Evolutionary conservation across 2,113 vertebrate species (phyloP).

Genomic region (Nannobrachium achirus): DNA sequence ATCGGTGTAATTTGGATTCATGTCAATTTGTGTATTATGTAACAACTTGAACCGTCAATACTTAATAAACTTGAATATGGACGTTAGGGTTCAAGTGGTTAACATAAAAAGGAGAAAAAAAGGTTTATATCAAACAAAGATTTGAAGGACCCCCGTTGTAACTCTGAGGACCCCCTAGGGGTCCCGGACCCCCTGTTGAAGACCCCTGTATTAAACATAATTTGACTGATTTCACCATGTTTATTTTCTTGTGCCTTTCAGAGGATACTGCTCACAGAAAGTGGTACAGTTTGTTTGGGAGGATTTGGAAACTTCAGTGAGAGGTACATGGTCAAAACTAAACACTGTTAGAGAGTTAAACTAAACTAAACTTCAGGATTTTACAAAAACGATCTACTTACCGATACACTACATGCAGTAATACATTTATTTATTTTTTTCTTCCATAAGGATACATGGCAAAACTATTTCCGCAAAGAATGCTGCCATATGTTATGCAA

Average conservation of each 20-base stretch:
- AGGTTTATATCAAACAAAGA: too few species aligned
- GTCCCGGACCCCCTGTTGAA: too few species aligned
- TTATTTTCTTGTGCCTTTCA: conserved; percentile 10
- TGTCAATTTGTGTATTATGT: too few species aligned
- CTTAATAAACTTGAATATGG: too few species aligned
- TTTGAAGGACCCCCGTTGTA: too few species aligned
- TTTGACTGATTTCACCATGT: not conserved
- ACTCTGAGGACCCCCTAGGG: too few species aligned
- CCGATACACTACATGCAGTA: too few species aligned
- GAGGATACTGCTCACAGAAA: conserved; percentile 89
- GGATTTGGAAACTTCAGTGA: conserved; percentile 87
- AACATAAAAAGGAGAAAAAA: too few species aligned
- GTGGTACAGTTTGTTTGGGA: conserved; percentile 85
- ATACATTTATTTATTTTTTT: not conserved
- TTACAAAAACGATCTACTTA: too few species aligned
- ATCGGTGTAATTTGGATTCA: too few species aligned
- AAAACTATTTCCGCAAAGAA: conserved; percentile 75
- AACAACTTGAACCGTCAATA: too few species aligned
- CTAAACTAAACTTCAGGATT: not conserved
- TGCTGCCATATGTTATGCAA: conserved; percentile 84
- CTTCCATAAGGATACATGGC: conserved; percentile 43
- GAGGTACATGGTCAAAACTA: conserved; percentile 74
- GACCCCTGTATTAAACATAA: not conserved
- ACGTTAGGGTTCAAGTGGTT: too few species aligned
- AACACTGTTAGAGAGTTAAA: not conserved